Evolutionary conservation across 2,888 invertebrate species (phyloP).

Genomic region (Xanthia togata): DNA sequence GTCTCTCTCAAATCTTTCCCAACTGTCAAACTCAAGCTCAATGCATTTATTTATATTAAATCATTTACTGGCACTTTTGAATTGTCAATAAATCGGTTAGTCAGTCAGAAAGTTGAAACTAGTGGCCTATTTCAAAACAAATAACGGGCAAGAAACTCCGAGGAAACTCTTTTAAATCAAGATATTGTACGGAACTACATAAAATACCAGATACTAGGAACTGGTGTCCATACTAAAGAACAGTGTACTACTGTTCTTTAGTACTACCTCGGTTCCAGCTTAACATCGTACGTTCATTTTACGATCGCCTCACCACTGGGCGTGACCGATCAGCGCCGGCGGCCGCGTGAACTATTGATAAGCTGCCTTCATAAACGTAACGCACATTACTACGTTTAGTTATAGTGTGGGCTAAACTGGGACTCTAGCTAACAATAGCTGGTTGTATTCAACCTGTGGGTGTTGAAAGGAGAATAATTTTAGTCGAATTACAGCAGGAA

Average conservation of each 20-base stretch:
- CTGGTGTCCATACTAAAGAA: neutral
- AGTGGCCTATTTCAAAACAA: no score
- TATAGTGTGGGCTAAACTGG: conserved; percentile 27
- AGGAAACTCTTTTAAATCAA: no score
- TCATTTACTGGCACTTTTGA: no score
- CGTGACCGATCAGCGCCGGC: conserved; percentile 47
- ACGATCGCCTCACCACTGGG: conserved; percentile 37
- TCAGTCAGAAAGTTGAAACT: no score
- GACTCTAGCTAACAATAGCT: conserved; percentile 40
- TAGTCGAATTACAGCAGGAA: neutral
- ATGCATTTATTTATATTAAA: no score
- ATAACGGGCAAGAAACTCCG: no score
- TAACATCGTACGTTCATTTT: conserved; percentile 23
- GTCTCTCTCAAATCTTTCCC: neutral
- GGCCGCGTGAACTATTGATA: conserved; percentile 45
- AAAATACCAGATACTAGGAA: neutral
- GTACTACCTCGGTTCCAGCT: neutral
- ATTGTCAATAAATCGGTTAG: no score
- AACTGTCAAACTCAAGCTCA: neutral
- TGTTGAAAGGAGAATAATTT: conserved; percentile 19
- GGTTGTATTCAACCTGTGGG: conserved; percentile 14
- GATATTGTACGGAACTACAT: no score
- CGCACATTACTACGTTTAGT: neutral
- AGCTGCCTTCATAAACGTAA: conserved; percentile 35
- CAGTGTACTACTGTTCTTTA: neutral